These are phyloP conservation scores for Drosophila leonis DNA, from an alignment of 2,888 invertebrate genomes.

Conservation along the genomic window DNA sequence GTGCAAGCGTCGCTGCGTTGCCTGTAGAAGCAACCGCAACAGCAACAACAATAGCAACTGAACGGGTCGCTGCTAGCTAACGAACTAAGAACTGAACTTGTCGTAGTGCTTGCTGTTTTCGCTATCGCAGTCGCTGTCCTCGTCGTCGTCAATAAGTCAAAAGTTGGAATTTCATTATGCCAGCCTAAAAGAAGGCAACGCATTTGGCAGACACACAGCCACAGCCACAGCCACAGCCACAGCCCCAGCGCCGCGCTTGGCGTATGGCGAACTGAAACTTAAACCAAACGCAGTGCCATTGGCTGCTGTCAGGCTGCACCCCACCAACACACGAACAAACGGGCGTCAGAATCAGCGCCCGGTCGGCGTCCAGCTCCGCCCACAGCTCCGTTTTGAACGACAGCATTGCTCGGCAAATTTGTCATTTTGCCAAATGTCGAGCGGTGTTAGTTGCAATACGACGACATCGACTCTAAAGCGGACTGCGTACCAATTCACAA, in stretches of 20 bases:
- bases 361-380: conserved; percentile 26
- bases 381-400: conserved; percentile 52
- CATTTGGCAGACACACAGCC: conserved; percentile 73
- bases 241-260: conserved; percentile 23
- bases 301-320: conserved; percentile 44
- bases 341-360: conserved; percentile 19
- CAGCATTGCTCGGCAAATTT: conserved; percentile 75
- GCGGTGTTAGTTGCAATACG: conserved; percentile 60
- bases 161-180: conserved; percentile 83
- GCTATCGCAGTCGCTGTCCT: conserved; percentile 27
- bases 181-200: conserved; percentile 79
- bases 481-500: conserved; percentile 13
- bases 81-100: conserved; percentile 31
- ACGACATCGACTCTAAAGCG: conserved; percentile 27
- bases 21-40: conserved; percentile 52
- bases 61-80: conserved; percentile 19
- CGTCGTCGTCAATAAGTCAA: conserved; percentile 83
- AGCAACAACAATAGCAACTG: conserved; percentile 26
- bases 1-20: conserved; percentile 62
- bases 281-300: conserved; percentile 67
- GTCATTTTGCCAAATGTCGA: conserved; percentile 82
- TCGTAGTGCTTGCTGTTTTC: conserved; percentile 17
- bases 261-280: conserved; percentile 63
- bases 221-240: conserved; percentile 44
- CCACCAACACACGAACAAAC: not conserved